phyloP scores from a whole-genome alignment of 1,140 invertebrate species.

The Oryzaephilus surinamensis region DNA sequence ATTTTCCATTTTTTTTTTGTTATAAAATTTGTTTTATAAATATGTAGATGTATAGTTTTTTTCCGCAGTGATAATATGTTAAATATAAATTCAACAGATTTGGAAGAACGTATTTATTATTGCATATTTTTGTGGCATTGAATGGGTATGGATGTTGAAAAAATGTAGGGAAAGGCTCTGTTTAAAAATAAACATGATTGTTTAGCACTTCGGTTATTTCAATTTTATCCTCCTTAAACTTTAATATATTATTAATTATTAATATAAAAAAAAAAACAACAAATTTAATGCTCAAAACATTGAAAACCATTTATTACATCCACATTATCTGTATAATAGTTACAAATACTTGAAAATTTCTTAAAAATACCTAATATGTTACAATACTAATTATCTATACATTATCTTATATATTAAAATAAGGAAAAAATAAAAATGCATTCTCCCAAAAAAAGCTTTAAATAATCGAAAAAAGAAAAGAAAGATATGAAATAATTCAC shows the following conservation, averaged over 20 bases:
- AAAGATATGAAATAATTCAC: conserved; percentile 18
- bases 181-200: conserved; percentile 11
- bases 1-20: too few species aligned
- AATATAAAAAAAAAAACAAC: too few species aligned
- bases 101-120: too few species aligned
- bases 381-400: conserved; percentile 25
- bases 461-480: conserved; percentile 12
- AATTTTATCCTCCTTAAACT: conserved; percentile 1
- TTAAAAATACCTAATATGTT: conserved; percentile 34
- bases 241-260: not conserved
- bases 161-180: conserved; percentile 13
- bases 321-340: conserved; percentile 32
- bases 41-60: too few species aligned
- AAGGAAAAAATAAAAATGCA: conserved; percentile 18
- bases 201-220: too few species aligned
- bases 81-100: too few species aligned
- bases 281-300: conserved; percentile 33
- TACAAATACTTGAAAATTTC: conserved; percentile 34
- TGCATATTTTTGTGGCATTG: too few species aligned
- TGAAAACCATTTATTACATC: conserved; percentile 34
- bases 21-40: too few species aligned
- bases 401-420: conserved; percentile 17
- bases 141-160: conserved; percentile 9
- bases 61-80: too few species aligned
- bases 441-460: conserved; percentile 11